These are phyloP conservation scores for Ataeniobius toweri DNA, from an alignment of 2,797 vertebrate genomes.

Conservation along the genomic window DNA sequence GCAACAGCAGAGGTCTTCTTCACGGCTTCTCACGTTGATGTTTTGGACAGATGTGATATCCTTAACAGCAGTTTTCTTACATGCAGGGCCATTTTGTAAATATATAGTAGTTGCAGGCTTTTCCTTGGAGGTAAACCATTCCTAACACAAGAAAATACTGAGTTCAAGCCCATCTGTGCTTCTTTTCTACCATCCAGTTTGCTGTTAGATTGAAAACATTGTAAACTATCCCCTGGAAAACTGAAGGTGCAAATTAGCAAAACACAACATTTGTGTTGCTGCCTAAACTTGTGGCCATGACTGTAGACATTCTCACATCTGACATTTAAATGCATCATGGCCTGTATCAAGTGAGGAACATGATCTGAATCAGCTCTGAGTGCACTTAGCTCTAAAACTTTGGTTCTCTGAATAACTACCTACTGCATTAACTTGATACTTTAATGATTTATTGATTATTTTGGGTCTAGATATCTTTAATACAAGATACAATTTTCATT, in stretches of 20 bases:
- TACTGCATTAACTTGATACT: not conserved
- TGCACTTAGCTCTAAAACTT: not conserved
- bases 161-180: not conserved
- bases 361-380: not conserved
- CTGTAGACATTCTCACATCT: not conserved
- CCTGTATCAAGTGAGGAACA: not conserved
- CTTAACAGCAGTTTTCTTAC: not conserved
- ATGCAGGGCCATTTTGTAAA: no score
- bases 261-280: not conserved
- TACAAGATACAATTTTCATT: not conserved
- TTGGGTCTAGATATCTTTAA: not conserved
- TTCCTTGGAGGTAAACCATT: not conserved
- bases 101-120: not conserved
- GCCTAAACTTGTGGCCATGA: not conserved
- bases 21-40: no score
- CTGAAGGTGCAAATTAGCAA: not conserved
- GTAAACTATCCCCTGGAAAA: not conserved
- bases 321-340: not conserved
- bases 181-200: not conserved
- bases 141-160: not conserved
- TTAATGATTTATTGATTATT: not conserved
- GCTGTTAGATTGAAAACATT: not conserved
- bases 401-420: not conserved
- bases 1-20: not conserved
- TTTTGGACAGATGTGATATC: not conserved